phyloP scores from a whole-genome alignment of 2,113 vertebrate genomes.

The Choloepus hoffmanni region DNA sequence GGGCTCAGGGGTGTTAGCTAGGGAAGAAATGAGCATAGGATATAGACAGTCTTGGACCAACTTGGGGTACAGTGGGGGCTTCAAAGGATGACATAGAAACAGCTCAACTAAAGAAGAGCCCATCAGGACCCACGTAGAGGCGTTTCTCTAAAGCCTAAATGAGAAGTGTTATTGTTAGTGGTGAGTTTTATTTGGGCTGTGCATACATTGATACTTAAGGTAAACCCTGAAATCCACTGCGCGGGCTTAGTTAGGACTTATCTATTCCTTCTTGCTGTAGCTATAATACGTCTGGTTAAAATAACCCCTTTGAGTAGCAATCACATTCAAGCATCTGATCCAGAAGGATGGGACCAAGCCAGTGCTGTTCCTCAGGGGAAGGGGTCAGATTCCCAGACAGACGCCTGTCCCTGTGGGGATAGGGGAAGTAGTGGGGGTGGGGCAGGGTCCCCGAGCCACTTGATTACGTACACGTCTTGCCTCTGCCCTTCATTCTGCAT shows the following conservation, averaged over 20 bases:
- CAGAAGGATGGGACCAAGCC: not conserved
- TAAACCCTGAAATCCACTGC: not conserved
- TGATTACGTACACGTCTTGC: accelerated
- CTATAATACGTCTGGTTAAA: not conserved
- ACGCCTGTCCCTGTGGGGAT: not conserved
- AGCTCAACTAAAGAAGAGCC: not conserved
- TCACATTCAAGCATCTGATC: not conserved
- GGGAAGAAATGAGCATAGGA: not conserved
- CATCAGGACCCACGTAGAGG: not conserved
- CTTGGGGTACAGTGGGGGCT: accelerated
- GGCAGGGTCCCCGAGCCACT: not conserved
- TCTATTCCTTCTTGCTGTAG: not conserved
- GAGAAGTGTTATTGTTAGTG: too few relatives aligned
- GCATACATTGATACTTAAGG: not conserved
- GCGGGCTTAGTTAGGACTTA: not conserved
- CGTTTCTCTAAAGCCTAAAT: not conserved
- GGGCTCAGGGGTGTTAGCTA: not conserved
- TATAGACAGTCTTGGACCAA: not conserved
- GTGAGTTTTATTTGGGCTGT: not conserved
- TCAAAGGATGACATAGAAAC: not conserved
- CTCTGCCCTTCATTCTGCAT: not conserved
- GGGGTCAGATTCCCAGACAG: not conserved
- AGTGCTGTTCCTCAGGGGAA: not conserved
- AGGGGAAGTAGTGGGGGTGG: too few relatives aligned
- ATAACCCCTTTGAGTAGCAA: not conserved